phyloP scores from a whole-genome alignment of 2,888 invertebrate genomes.

The Resseliella maxima region DNA sequence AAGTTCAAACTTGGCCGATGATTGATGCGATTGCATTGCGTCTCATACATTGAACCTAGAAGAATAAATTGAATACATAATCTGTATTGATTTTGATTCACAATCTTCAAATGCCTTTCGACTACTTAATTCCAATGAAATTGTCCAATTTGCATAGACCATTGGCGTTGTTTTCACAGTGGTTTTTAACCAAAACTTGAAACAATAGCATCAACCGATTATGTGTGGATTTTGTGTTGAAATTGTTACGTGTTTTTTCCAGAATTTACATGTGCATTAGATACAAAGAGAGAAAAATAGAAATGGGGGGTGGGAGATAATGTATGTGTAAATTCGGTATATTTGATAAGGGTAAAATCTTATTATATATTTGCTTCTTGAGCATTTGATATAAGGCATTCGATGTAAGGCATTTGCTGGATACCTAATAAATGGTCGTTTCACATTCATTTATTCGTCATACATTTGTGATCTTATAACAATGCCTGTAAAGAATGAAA shows the following conservation, averaged over 20 bases:
- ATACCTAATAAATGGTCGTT: neutral
- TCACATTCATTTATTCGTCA: neutral
- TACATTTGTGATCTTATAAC: neutral
- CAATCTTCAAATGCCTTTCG: neutral
- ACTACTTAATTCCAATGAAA: slow-evolving; percentile 1
- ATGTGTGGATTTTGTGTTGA: slow-evolving; percentile 33
- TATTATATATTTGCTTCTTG: neutral
- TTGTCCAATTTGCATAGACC: neutral
- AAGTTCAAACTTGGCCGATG: neutral
- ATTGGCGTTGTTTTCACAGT: neutral
- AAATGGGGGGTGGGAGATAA: too few relatives aligned
- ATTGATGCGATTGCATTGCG: slow-evolving; percentile 51
- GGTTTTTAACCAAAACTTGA: neutral
- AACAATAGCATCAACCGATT: slow-evolving; percentile 51
- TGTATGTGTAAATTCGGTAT: too few relatives aligned
- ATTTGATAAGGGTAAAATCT: slow-evolving; percentile 55
- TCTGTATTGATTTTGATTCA: slow-evolving; percentile 7
- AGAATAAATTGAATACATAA: slow-evolving; percentile 7
- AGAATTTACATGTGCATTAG: neutral
- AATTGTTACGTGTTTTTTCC: neutral
- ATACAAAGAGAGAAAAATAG: too few relatives aligned
- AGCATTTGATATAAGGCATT: neutral
- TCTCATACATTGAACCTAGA: neutral
- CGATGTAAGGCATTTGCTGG: neutral
- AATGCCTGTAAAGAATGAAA: neutral